A percentile compares a stretch with the other conserved stretches of the same genome.
These are phyloP conservation scores for Varanus salvator DNA, from an alignment of 2,113 vertebrate species.

Conservation along the genomic window DNA sequence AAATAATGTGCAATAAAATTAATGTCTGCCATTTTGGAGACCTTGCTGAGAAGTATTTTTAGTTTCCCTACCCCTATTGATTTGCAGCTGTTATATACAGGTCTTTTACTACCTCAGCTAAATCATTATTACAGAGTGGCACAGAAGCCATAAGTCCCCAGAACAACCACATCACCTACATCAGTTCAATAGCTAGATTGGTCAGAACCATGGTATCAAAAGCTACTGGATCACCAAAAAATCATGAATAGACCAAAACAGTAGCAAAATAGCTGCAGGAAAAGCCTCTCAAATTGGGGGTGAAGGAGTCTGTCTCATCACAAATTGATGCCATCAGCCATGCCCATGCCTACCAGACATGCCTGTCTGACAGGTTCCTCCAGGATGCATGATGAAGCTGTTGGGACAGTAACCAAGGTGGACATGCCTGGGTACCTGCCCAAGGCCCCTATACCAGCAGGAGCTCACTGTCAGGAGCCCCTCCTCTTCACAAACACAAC, in stretches of 20 bases:
- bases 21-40: background rate
- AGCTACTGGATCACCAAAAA: background rate
- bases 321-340: background rate
- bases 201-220: background rate
- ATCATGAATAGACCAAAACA: conserved; percentile 8
- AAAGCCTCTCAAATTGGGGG: conserved; percentile 30
- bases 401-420: too few relatives aligned
- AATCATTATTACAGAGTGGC: conserved; percentile 10
- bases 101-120: background rate
- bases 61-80: background rate
- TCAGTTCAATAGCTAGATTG: background rate
- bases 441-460: too few relatives aligned
- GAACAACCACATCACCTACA: background rate
- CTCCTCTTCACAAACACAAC: too few relatives aligned
- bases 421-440: too few relatives aligned
- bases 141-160: background rate
- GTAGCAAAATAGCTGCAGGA: conserved; percentile 13
- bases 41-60: background rate
- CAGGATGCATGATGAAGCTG: background rate
- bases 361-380: background rate
- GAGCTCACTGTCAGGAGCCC: too few relatives aligned
- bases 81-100: conserved; percentile 25
- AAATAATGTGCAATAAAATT: conserved; percentile 27
- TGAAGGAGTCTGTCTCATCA: background rate
- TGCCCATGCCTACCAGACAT: background rate